A percentile compares a stretch with the other conserved stretches of the same genome.
Evolutionary conservation across 1,140 invertebrate genomes (phyloP).

Genomic region (Zaprionus capensis): DNA sequence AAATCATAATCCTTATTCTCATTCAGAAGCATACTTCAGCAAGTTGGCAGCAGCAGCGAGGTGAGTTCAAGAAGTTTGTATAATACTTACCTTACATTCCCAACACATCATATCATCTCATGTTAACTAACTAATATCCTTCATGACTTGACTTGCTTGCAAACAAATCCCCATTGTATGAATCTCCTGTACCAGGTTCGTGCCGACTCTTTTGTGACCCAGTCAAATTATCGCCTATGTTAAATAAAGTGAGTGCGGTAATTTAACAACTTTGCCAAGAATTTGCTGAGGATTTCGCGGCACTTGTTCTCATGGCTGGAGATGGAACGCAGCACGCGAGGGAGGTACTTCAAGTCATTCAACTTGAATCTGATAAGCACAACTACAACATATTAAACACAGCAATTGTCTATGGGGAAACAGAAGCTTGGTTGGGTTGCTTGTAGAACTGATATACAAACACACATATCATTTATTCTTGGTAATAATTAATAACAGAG

Average conservation of each 20-base stretch:
- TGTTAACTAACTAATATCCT: neutral
- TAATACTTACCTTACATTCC: neutral
- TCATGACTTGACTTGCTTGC: constrained; percentile 1
- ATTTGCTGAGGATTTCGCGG: constrained; percentile 10
- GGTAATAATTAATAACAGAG: neutral
- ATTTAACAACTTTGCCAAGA: constrained; percentile 49
- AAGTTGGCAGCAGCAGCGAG: constrained; percentile 13
- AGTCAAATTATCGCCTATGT: constrained; percentile 59
- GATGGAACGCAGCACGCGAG: constrained; percentile 14
- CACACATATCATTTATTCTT: neutral
- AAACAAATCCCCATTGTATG: neutral
- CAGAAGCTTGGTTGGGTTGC: neutral
- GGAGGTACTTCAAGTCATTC: neutral
- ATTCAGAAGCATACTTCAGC: constrained; percentile 18
- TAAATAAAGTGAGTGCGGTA: constrained; percentile 50
- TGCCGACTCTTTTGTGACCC: constrained; percentile 33
- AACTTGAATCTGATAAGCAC: constrained; percentile 1
- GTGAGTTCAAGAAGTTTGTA: constrained; percentile 7
- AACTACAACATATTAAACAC: neutral
- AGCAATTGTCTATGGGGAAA: neutral
- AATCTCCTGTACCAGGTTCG: constrained; percentile 20
- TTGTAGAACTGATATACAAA: neutral
- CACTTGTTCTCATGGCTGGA: neutral
- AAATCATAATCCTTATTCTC: constrained; percentile 43
- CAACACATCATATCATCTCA: neutral